Evolutionary conservation across 2,797 vertebrate genomes (phyloP).

Genomic region (Clarias fuscus): DNA sequence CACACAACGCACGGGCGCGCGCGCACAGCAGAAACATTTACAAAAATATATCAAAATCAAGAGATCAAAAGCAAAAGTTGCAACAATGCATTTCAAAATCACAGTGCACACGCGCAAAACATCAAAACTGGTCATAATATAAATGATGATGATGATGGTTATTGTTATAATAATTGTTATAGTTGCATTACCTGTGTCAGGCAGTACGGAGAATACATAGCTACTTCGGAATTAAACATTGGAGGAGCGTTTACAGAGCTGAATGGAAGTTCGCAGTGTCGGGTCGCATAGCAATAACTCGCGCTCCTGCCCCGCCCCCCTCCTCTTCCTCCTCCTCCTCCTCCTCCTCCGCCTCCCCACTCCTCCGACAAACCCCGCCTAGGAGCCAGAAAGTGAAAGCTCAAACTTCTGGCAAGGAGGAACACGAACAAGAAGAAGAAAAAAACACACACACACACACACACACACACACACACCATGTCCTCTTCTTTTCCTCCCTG

Average conservation of each 20-base stretch:
- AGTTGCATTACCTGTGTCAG: conserved; percentile 86
- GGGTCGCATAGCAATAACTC: conserved; percentile 76
- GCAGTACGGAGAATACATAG: conserved; percentile 96
- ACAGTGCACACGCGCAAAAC: conserved; percentile 32
- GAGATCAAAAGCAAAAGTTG: conserved; percentile 15
- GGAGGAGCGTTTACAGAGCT: conserved; percentile 70
- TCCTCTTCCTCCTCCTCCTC: conserved; percentile 24
- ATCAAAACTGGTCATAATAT: neutral
- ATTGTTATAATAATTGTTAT: neutral
- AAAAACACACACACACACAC: neutral
- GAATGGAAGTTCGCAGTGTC: conserved; percentile 78
- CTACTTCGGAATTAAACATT: conserved; percentile 72
- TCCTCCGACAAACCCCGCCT: conserved; percentile 77
- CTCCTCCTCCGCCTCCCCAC: conserved; percentile 58
- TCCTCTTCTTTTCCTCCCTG: no score
- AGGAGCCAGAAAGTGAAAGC: conserved; percentile 87
- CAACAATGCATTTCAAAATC: conserved; percentile 42
- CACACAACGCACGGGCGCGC: neutral
- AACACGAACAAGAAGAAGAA: neutral
- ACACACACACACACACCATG: neutral
- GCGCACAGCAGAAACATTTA: neutral
- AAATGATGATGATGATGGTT: neutral
- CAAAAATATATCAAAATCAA: neutral
- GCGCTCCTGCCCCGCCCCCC: conserved; percentile 47
- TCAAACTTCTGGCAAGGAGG: conserved; percentile 64